Base-by-base conservation (phyloP, 2,113 vertebrate species). In the Rhizomys pruinosus region DNA sequence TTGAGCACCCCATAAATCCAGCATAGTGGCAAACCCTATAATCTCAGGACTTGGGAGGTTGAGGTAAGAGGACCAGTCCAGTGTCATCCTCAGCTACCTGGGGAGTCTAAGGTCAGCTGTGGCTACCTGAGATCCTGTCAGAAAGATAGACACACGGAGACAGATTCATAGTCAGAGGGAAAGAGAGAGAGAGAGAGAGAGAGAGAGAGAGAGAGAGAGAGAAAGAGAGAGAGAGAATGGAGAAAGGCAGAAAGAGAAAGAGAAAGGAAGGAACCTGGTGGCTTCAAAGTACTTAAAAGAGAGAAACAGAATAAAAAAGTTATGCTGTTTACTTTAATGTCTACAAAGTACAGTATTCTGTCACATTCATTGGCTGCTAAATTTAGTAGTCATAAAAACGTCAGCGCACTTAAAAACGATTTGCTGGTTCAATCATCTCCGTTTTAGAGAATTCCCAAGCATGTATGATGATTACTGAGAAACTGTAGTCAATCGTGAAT, bases 401-500 rank as follows among this genome's bases (percentile, higher is more conserved):
- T 87, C 71, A 91, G 73, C 44, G 47, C 32, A 37, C 37, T 96
- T 92, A 96, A 79, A 92, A 90, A 80, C 73, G 57, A 61, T 96
- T 92, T 97, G 79, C 64, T 80, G 79, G 64, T 90, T 94, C 90
- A 93, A 89, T 57, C 68, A 74, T 64, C 91, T 88, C 82, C 55
- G n/a, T 93, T 80, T 81, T 86, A 39, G n/a, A 93, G 78, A 93
- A 94, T 89, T 78, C 91, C 69, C 52, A 39, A 85, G 78, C 63
- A 77, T 74, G 34, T 17, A 25, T 11, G 61, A 91, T 74, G 92
- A 95, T 90, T 89, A 78, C 89, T 84, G 47, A 95, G 76, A 94
- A 87, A 89, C 69, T n/a, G 10, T 82, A 89, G 92, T 94, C 90
- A 90, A 95, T 73, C 59, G 88, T 85, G 84, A 96, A 90, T 96